phyloP scores from a whole-genome alignment of 1,140 invertebrate genomes.

The Apocrypta bakeri region DNA sequence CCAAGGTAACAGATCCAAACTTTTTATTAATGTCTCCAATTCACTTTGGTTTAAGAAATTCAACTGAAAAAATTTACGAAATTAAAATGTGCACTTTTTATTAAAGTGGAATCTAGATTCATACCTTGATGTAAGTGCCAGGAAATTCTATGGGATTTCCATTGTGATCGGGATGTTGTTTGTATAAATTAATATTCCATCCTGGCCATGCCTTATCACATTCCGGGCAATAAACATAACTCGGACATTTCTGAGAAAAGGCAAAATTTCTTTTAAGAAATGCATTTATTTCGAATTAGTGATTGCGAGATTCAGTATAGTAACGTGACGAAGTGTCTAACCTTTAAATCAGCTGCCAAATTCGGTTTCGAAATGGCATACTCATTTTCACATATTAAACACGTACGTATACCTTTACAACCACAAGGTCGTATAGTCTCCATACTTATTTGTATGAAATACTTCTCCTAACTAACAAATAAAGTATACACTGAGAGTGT shows the following conservation, averaged over 20 bases:
- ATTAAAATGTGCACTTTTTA: neutral
- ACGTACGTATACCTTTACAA: slow-evolving; percentile 93
- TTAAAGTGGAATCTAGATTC: neutral
- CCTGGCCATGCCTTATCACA: slow-evolving; percentile 86
- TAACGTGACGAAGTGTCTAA: slow-evolving; percentile 46
- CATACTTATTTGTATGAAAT: slow-evolving; percentile 72
- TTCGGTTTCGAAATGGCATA: slow-evolving; percentile 77
- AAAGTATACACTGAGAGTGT: no score
- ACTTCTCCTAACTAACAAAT: neutral
- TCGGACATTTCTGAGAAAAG: slow-evolving; percentile 73
- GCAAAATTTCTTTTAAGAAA: neutral
- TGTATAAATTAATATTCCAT: slow-evolving; percentile 78
- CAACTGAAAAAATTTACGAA: slow-evolving; percentile 64
- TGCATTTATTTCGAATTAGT: no score
- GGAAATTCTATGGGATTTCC: slow-evolving; percentile 78
- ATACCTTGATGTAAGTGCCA: slow-evolving; percentile 81
- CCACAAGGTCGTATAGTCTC: slow-evolving; percentile 86
- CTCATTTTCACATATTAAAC: slow-evolving; percentile 87
- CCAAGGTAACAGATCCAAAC: slow-evolving; percentile 91
- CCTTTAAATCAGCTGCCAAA: slow-evolving; percentile 63
- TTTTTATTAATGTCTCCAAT: slow-evolving; percentile 79
- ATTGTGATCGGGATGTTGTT: slow-evolving; percentile 80
- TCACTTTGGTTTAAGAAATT: slow-evolving; percentile 87
- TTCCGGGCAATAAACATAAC: slow-evolving; percentile 84
- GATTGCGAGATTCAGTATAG: no score